Conservation (phyloP, 1,140 invertebrate species). For the Zaprionus ornatus region DNA sequence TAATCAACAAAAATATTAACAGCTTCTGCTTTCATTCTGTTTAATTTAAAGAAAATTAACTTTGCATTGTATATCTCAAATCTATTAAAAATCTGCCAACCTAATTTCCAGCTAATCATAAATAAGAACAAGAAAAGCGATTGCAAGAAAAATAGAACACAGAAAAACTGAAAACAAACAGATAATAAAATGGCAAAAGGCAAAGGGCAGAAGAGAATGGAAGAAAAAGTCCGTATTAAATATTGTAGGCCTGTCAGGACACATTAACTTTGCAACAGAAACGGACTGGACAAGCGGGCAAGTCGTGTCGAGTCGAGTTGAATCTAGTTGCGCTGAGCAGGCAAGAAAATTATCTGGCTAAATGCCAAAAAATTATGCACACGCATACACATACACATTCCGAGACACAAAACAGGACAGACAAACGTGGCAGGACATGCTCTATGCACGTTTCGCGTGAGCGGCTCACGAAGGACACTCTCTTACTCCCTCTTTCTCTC, state of each 20-base stretch:
- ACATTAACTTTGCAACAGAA: conserved; percentile 59
- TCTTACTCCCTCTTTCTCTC: conserved; percentile 16
- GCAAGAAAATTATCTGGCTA: conserved; percentile 64
- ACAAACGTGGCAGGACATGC: conserved; percentile 53
- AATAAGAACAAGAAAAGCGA: conserved; percentile 27
- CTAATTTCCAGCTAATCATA: conserved; percentile 42
- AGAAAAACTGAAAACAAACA: background rate
- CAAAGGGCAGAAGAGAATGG: conserved; percentile 8
- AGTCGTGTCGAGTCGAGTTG: conserved; percentile 28
- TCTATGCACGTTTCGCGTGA: conserved; percentile 56
- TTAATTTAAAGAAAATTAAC: too few species aligned
- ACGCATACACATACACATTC: conserved; percentile 31
- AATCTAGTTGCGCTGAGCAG: conserved; percentile 51
- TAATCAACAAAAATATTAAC: background rate
- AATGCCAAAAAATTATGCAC: conserved; percentile 62
- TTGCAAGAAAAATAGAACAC: conserved; percentile 3
- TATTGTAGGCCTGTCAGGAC: conserved; percentile 53
- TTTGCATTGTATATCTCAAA: too few species aligned
- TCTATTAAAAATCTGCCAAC: conserved; percentile 28
- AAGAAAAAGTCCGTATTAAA: conserved; percentile 40
- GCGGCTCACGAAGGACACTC: conserved; percentile 50
- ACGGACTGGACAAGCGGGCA: conserved; percentile 35
- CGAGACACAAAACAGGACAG: conserved; percentile 33
- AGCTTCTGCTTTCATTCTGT: background rate
- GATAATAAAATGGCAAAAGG: conserved; percentile 20